phyloP scores from a whole-genome alignment of 2,113 vertebrate genomes.

The Chamaea fasciata region DNA sequence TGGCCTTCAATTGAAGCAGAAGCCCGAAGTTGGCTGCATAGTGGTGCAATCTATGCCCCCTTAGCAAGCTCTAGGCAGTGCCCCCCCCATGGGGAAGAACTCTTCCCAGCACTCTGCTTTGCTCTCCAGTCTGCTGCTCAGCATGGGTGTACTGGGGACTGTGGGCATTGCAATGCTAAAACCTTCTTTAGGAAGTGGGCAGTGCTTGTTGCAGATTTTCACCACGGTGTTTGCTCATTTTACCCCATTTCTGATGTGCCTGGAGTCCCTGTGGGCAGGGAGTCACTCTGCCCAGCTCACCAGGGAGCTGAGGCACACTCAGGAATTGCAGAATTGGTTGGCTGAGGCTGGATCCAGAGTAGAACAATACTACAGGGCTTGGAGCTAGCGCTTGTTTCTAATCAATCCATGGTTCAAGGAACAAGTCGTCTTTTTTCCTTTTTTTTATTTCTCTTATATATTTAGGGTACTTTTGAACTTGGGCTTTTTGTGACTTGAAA shows the following conservation, averaged over 20 bases:
- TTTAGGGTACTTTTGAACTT: background rate
- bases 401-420: background rate
- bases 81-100: fast-evolving
- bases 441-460: fast-evolving
- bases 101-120: background rate
- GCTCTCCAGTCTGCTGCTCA: background rate
- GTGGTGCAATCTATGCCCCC: fast-evolving
- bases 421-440: fast-evolving
- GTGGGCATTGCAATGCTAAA: background rate
- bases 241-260: fast-evolving
- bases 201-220: background rate
- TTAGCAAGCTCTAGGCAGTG: background rate
- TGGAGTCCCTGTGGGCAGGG: background rate
- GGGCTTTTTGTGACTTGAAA: conserved; percentile 16
- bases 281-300: background rate
- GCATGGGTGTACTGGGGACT: fast-evolving
- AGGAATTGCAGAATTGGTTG: background rate
- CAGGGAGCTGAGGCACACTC: fast-evolving
- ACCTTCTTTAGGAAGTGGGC: fast-evolving
- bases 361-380: background rate
- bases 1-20: background rate
- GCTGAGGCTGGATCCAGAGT: background rate
- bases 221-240: fast-evolving
- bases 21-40: background rate
- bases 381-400: background rate